Conservation (phyloP, 2,888 invertebrate genomes). For the Pheosia tremula region DNA sequence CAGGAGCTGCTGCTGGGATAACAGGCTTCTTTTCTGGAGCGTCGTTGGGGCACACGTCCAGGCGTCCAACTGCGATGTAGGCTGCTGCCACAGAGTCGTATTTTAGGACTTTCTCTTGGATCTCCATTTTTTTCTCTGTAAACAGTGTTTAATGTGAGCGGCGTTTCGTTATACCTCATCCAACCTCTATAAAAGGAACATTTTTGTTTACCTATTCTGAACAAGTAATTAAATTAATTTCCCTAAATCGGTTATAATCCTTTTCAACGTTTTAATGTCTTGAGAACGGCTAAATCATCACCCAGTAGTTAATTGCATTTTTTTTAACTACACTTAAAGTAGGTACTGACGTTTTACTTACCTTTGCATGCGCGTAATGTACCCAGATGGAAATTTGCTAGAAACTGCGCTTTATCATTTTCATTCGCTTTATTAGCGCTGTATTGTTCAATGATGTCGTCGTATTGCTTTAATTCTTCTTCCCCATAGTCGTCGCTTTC, state of each 20-base stretch:
- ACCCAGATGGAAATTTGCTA: constrained; percentile 86
- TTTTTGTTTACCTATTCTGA: too few relatives aligned
- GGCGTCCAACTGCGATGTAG: constrained; percentile 65
- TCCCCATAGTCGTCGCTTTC: constrained; percentile 81
- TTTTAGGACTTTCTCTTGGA: constrained; percentile 83
- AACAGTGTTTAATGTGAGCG: constrained; percentile 9
- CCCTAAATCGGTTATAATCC: too few relatives aligned
- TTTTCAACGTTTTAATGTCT: too few relatives aligned
- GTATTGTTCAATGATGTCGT: constrained; percentile 80
- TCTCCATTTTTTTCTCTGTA: constrained; percentile 83
- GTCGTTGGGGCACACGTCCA: constrained; percentile 60
- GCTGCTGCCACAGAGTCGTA: constrained; percentile 82
- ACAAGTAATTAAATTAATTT: too few relatives aligned
- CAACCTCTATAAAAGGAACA: too few relatives aligned
- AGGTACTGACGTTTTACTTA: constrained; percentile 53
- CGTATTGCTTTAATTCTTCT: constrained; percentile 75
- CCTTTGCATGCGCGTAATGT: constrained; percentile 86
- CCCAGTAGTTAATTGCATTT: too few relatives aligned
- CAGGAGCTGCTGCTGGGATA: constrained; percentile 25
- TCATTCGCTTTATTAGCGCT: constrained; percentile 67
- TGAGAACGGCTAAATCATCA: too few relatives aligned
- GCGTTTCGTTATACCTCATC: not conserved
- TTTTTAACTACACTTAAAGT: too few relatives aligned
- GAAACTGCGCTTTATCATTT: constrained; percentile 82
- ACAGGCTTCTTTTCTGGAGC: constrained; percentile 40